Percentiles rank a stretch among this genome's conserved stretches.
Conservation (phyloP, 2,797 vertebrate genomes). For the Chaetophractus vellerosus region DNA sequence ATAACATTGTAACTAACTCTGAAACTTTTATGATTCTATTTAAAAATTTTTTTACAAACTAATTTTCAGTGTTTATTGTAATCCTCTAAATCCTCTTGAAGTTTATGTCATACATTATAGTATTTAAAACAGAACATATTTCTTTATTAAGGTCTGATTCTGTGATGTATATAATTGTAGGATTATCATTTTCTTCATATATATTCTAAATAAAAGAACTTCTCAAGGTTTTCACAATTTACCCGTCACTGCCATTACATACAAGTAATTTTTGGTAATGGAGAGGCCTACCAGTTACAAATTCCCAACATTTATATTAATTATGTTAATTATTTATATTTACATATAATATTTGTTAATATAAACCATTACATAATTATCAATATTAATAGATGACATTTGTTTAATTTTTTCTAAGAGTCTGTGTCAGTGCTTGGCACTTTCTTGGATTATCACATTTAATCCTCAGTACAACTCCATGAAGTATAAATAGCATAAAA, state of each 20-base stretch:
- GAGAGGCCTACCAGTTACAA: neutral
- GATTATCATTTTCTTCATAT: neutral
- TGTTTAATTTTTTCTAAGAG: conserved; percentile 27
- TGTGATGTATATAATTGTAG: neutral
- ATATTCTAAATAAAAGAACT: conserved; percentile 32
- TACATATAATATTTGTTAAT: neutral
- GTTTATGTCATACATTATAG: conserved; percentile 5
- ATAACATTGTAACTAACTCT: neutral
- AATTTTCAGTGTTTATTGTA: neutral
- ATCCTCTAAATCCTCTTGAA: neutral
- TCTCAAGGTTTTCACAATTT: neutral
- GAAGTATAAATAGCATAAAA: neutral
- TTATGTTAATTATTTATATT: neutral
- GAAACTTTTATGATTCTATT: conserved; percentile 5
- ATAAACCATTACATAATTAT: neutral
- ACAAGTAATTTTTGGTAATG: neutral
- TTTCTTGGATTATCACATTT: conserved; percentile 12
- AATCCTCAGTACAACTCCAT: neutral
- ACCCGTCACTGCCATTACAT: neutral
- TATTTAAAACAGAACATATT: neutral
- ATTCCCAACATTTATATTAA: conserved; percentile 28
- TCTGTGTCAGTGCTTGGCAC: neutral
- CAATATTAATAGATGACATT: neutral
- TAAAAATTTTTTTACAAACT: conserved; percentile 20
- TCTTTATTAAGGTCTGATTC: neutral